A percentile compares a stretch with the other conserved stretches of the same genome.
Conservation (phyloP, 1,140 invertebrate species). For the Parasteatoda tepidariorum region DNA sequence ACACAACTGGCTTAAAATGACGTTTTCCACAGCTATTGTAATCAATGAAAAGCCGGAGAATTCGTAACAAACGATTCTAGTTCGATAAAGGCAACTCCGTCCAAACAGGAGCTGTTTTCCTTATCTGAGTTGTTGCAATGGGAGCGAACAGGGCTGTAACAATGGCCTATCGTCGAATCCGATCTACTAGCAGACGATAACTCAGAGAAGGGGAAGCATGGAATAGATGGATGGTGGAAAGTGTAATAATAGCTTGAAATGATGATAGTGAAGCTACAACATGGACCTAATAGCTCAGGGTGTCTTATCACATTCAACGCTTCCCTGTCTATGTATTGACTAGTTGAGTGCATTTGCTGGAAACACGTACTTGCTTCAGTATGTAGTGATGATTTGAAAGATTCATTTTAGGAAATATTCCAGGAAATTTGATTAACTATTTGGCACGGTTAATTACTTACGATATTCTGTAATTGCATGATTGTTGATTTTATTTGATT, state of each 20-base stretch:
- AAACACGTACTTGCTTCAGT: slow-evolving; percentile 7
- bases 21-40: slow-evolving; percentile 48
- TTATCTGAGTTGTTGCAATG: slow-evolving; percentile 50
- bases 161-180: slow-evolving; percentile 50
- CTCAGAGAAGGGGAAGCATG: slow-evolving; percentile 8
- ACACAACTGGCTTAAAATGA: neutral
- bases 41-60: slow-evolving; percentile 55
- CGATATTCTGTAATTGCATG: too few species aligned
- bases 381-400: slow-evolving; percentile 11
- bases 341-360: slow-evolving; percentile 28
- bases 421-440: slow-evolving; percentile 1
- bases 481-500: too few species aligned
- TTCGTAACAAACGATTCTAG: slow-evolving; percentile 40
- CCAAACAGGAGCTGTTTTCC: slow-evolving; percentile 39
- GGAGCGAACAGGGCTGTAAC: slow-evolving; percentile 42
- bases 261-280: slow-evolving; percentile 38
- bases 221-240: slow-evolving; percentile 25
- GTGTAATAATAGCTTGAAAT: slow-evolving; percentile 53
- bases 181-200: slow-evolving; percentile 49
- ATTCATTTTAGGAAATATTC: slow-evolving; percentile 30
- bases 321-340: slow-evolving; percentile 40
- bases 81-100: slow-evolving; percentile 24
- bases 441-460: neutral
- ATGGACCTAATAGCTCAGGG: slow-evolving; percentile 43
- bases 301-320: slow-evolving; percentile 36